These are phyloP conservation scores for Salminus brasiliensis DNA, from an alignment of 2,113 vertebrate species.

Conservation along the genomic window DNA sequence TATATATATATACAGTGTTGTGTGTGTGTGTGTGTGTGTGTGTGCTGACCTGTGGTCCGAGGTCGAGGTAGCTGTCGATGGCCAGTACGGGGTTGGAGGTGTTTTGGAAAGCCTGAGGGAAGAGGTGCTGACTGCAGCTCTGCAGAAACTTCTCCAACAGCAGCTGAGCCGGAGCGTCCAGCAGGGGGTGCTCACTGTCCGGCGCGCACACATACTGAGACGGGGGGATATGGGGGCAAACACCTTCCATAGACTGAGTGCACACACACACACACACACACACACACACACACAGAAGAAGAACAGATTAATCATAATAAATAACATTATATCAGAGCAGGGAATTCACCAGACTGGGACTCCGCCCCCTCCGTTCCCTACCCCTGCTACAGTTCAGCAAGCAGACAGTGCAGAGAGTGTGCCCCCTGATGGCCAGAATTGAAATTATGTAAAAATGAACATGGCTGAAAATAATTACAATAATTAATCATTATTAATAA, in stretches of 20 bases:
- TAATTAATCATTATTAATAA: too few relatives aligned
- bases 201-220: constrained; percentile 95
- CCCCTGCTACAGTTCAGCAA: too few relatives aligned
- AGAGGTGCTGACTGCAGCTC: constrained; percentile 88
- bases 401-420: too few relatives aligned
- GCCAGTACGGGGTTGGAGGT: constrained; percentile 89
- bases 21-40: background rate
- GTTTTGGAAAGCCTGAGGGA: constrained; percentile 89
- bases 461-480: too few relatives aligned
- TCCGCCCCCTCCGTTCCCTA: too few relatives aligned
- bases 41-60: constrained; percentile 86
- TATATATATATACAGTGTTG: too few relatives aligned
- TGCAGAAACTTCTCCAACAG: constrained; percentile 96
- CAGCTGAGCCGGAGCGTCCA: constrained; percentile 93
- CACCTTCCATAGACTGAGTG: constrained; percentile 82
- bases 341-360: too few relatives aligned
- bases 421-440: too few relatives aligned
- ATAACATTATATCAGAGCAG: too few relatives aligned
- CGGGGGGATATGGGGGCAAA: constrained; percentile 78
- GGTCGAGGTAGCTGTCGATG: constrained; percentile 95
- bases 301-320: background rate
- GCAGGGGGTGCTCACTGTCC: constrained; percentile 92
- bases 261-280: constrained; percentile 6
- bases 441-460: too few relatives aligned
- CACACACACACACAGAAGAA: background rate